phyloP scores from a whole-genome alignment of 2,797 vertebrate genomes.

The Platalea minor region DNA sequence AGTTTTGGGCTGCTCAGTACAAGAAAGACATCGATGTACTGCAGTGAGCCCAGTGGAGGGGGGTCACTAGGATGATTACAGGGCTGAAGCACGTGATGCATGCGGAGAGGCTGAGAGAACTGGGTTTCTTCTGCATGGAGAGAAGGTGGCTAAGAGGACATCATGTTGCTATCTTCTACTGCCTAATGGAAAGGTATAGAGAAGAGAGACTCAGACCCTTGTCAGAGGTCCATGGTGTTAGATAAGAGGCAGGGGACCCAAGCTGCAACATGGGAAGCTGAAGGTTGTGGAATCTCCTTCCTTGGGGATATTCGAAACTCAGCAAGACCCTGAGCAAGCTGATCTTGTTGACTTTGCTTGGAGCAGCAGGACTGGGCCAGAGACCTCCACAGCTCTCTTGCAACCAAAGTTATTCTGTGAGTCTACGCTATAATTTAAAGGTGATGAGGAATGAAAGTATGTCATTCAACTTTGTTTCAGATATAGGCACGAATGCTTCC shows the following conservation, averaged over 20 bases:
- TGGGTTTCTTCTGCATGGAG: not conserved
- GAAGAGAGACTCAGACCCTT: not conserved
- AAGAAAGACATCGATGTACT: rapidly evolving
- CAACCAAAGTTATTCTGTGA: not conserved
- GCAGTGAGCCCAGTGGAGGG: no score
- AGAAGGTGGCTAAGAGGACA: not conserved
- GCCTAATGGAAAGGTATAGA: not conserved
- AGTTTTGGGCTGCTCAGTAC: not conserved
- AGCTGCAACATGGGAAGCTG: not conserved
- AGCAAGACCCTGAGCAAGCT: not conserved
- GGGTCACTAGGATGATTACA: no score
- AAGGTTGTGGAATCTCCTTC: not conserved
- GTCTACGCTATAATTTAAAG: not conserved
- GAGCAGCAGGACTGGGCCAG: not conserved
- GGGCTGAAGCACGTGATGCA: not conserved
- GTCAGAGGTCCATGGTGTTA: not conserved
- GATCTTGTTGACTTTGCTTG: not conserved
- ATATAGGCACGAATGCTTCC: not conserved
- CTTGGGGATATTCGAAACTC: not conserved
- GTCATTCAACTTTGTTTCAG: not conserved
- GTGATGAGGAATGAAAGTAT: not conserved
- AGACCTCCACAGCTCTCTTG: not conserved
- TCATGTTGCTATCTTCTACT: not conserved
- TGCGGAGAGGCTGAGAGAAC: not conserved
- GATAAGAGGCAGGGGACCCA: not conserved